A percentile compares a stretch with the other conserved stretches of the same genome.
Evolutionary conservation across 2,888 invertebrate species (phyloP).

Genomic region (Danaus chrysippus): DNA sequence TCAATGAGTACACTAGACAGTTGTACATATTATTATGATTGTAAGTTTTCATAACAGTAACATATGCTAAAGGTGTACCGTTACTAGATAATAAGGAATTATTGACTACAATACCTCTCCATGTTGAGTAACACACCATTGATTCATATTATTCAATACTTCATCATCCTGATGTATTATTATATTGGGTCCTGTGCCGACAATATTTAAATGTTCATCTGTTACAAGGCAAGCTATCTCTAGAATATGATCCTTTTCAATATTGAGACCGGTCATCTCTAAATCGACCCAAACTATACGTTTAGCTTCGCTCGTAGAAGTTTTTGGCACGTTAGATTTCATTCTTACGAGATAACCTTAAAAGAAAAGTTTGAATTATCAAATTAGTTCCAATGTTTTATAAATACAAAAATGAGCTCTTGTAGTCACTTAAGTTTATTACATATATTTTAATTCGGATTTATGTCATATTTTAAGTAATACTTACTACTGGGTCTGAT

Average conservation of each 20-base stretch:
- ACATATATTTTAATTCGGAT: too few relatives aligned
- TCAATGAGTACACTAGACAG: too few relatives aligned
- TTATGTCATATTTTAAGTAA: neutral
- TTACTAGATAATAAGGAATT: slow-evolving; percentile 1
- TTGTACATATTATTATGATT: neutral
- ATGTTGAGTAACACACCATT: slow-evolving; percentile 92
- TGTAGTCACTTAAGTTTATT: neutral
- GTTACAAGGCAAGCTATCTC: slow-evolving; percentile 95
- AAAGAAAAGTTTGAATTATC: neutral
- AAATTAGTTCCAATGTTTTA: neutral
- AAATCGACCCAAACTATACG: slow-evolving; percentile 87
- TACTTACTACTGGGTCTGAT: slow-evolving; percentile 11
- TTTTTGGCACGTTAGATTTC: slow-evolving; percentile 23
- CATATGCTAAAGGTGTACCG: slow-evolving; percentile 6
- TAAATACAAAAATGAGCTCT: neutral
- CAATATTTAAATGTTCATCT: slow-evolving; percentile 85
- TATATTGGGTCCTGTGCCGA: slow-evolving; percentile 87
- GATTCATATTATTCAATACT: slow-evolving; percentile 86
- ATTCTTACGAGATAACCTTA: slow-evolving; percentile 22
- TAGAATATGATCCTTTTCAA: slow-evolving; percentile 87
- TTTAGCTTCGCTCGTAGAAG: slow-evolving; percentile 44
- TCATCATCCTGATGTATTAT: slow-evolving; percentile 88
- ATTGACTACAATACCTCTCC: slow-evolving; percentile 77
- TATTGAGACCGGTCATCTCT: slow-evolving; percentile 95
- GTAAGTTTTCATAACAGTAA: neutral